Base-by-base conservation (phyloP, 2,888 invertebrate species). In the Euclidia mi region DNA sequence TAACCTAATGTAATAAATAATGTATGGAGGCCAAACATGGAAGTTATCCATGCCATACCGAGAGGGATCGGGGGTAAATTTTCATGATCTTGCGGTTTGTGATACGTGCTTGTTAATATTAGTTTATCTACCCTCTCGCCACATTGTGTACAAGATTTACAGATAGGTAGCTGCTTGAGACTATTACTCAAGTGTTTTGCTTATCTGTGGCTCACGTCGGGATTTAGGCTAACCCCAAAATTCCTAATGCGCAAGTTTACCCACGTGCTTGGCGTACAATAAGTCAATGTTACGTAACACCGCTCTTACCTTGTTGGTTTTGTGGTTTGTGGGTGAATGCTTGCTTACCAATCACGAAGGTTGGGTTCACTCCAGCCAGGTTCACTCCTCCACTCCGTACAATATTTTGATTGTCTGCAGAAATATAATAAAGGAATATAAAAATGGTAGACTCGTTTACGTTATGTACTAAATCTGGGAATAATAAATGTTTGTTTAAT, bases 41-140 rank as follows among this genome's bases (percentile, higher is more conserved):
- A 90, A 90, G 90, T 90, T 90, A 90, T 88, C 87, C 88, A 84
- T 83, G 78, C 85, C 82, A 83, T 79, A 81, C 82, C 82, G 82
- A 85, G 87, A 89, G 90, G 90, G 90, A 87, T 90, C 86, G 81
- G 79, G 85, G 55, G 84, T 85, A 89, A 89, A 89, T 92, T 94
- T 93, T 92, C 93, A 91, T 91, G 92, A 93, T 92, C 88, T 86
- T 94, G 94, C 90, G 94, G 93, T 92, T 89, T 84, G 80, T 83
- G 87, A 90, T 90, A 88, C 88, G 84, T 86, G 87, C 90, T 82
- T 86, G 90, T 89, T 92, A 90, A 91, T 91, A 92, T 92, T 92
- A 91, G 91, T 91, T 91, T 89, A 92, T 90, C 88, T 88, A 87
- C 90, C 90, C 85, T 81, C 81, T 76, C 58, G 75, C 88, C 89